These are phyloP conservation scores for Adela reaumurella DNA, from an alignment of 2,888 invertebrate species.

Conservation along the genomic window DNA sequence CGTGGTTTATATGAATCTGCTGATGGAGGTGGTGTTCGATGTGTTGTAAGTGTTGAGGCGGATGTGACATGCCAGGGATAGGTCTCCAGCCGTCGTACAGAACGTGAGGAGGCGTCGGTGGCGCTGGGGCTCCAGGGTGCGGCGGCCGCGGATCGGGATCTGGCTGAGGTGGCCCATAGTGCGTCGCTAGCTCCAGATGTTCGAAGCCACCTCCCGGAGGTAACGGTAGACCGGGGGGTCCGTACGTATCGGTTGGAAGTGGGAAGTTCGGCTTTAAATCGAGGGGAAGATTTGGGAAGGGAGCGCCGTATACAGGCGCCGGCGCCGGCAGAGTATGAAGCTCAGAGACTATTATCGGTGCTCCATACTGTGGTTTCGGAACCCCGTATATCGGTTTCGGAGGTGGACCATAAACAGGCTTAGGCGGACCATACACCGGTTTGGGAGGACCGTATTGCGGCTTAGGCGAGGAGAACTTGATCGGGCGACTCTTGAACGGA, in stretches of 20 bases:
- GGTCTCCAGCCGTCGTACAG: conserved; percentile 86
- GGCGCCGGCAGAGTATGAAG: conserved; percentile 15
- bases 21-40: conserved; percentile 22
- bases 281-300: conserved; percentile 24
- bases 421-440: conserved; percentile 31
- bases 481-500: conserved; percentile 26
- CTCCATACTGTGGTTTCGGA: conserved; percentile 31
- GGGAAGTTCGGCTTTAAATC: conserved; percentile 46
- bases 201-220: conserved; percentile 37
- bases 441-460: conserved; percentile 29
- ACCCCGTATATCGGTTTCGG: conserved; percentile 27
- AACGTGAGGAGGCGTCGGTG: conserved; percentile 71
- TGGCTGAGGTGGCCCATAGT: conserved; percentile 59
- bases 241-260: conserved; percentile 38
- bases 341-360: conserved; percentile 19
- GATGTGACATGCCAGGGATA: conserved; percentile 61
- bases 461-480: neutral
- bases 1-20: conserved; percentile 21
- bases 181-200: conserved; percentile 24
- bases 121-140: conserved; percentile 67
- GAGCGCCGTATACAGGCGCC: conserved; percentile 43
- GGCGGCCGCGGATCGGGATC: conserved; percentile 59
- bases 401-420: conserved; percentile 24
- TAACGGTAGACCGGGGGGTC: conserved; percentile 40
- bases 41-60: conserved; percentile 12